These are phyloP conservation scores for Brachylomia viminalis DNA, from an alignment of 2,888 invertebrate species.

Conservation along the genomic window DNA sequence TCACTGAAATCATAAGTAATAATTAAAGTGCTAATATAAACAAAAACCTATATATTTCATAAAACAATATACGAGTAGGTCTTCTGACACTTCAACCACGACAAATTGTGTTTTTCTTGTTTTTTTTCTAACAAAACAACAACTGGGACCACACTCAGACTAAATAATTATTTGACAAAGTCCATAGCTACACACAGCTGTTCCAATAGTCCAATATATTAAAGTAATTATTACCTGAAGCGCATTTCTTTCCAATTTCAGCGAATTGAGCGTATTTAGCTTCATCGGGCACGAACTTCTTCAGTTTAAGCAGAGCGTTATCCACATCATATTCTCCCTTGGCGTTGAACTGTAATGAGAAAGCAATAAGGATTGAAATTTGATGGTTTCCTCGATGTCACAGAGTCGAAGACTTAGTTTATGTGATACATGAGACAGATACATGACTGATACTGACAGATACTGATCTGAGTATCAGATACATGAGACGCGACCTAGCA, in stretches of 20 bases:
- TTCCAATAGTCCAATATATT: neutral
- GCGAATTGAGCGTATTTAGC: slow-evolving; percentile 38
- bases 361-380: neutral
- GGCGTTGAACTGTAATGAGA: slow-evolving; percentile 58
- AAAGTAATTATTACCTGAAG: slow-evolving; percentile 47
- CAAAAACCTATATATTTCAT: neutral
- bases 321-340: slow-evolving; percentile 56
- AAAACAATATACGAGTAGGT: neutral
- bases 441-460: too few relatives aligned
- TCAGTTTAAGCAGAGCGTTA: slow-evolving; percentile 41
- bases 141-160: neutral
- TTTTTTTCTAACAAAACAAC: neutral
- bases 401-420: neutral
- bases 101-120: neutral
- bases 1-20: slow-evolving; percentile 59
- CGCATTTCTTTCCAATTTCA: slow-evolving; percentile 54
- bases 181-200: neutral
- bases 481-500: neutral
- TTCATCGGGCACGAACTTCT: slow-evolving; percentile 45
- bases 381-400: neutral
- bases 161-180: neutral
- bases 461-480: too few relatives aligned
- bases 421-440: neutral
- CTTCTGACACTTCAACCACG: neutral
- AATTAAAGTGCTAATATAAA: neutral